Conservation (phyloP, 2,797 vertebrate genomes). For the Mallotus villosus region DNA sequence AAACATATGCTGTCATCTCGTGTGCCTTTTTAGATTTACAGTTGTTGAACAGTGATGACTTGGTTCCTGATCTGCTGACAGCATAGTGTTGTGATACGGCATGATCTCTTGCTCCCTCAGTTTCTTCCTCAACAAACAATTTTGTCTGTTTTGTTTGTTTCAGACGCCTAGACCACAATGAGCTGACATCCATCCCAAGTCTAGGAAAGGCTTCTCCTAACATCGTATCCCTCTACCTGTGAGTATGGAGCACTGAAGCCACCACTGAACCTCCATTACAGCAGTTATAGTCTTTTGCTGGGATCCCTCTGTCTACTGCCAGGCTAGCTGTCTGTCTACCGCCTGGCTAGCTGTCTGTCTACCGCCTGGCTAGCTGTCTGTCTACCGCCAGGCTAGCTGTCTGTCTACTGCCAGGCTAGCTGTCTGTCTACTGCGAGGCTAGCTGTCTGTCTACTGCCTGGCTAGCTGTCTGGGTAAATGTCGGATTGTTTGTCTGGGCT, state of each 20-base stretch:
- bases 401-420: too few relatives aligned
- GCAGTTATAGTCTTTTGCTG: too few relatives aligned
- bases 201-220: conserved; percentile 78
- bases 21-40: neutral
- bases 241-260: conserved; percentile 71
- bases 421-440: too few relatives aligned
- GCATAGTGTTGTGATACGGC: neutral
- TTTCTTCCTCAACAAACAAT: neutral
- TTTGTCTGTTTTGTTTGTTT: conserved; percentile 26
- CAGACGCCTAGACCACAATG: conserved; percentile 90
- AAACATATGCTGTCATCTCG: neutral
- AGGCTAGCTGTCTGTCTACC: too few relatives aligned
- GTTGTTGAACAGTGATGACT: neutral
- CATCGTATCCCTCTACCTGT: conserved; percentile 86
- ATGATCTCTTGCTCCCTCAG: neutral
- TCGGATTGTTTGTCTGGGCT: too few relatives aligned
- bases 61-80: neutral
- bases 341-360: too few relatives aligned
- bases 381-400: too few relatives aligned
- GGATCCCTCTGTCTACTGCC: too few relatives aligned
- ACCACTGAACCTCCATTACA: neutral
- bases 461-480: too few relatives aligned
- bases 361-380: too few relatives aligned
- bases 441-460: too few relatives aligned
- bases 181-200: conserved; percentile 85